Evolutionary conservation across 2,888 invertebrate genomes (phyloP).

Genomic region (Drosophila maculinotata): DNA sequence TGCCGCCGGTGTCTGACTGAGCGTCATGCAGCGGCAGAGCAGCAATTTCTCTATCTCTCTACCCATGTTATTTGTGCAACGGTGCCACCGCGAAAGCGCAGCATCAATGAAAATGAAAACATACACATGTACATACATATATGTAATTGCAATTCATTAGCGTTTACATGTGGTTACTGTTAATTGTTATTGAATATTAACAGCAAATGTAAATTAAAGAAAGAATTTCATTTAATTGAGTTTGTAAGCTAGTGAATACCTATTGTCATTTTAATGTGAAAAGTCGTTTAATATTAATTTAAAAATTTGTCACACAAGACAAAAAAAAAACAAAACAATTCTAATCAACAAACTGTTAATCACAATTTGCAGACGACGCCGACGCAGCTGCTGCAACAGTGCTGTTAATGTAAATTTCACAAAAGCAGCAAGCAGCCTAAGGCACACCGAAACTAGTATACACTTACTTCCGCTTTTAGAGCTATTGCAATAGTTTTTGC

Average conservation of each 20-base stretch:
- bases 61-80: constrained; percentile 11
- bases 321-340: background rate
- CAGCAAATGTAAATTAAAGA: background rate
- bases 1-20: constrained; percentile 47
- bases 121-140: too few species aligned
- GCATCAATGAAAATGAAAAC: constrained; percentile 53
- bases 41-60: constrained; percentile 25
- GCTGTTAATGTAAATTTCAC: constrained; percentile 2
- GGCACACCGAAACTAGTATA: constrained; percentile 26
- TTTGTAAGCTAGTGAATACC: background rate
- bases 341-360: constrained; percentile 2
- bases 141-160: too few species aligned
- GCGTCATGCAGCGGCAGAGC: constrained; percentile 25
- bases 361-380: constrained; percentile 1
- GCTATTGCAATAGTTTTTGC: background rate
- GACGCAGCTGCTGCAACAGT: constrained; percentile 13
- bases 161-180: constrained; percentile 1
- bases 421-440: too few species aligned
- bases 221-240: background rate
- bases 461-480: constrained; percentile 15
- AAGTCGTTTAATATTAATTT: constrained; percentile 1
- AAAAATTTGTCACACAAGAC: background rate
- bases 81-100: constrained; percentile 35
- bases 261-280: background rate
- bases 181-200: constrained; percentile 12